These are phyloP conservation scores for Eilema sororculum DNA, from an alignment of 2,888 invertebrate genomes.

Conservation along the genomic window DNA sequence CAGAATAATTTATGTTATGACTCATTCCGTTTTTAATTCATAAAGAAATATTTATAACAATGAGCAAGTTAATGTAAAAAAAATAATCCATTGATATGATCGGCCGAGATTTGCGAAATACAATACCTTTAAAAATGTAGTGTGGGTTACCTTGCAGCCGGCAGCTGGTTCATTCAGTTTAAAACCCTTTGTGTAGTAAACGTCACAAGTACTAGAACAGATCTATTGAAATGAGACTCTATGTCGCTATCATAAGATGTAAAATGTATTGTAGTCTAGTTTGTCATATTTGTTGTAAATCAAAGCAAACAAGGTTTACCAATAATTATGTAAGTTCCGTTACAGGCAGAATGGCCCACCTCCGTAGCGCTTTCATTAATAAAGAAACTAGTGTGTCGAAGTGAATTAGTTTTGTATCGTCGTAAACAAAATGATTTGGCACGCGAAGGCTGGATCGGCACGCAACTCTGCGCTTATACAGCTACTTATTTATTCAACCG, in stretches of 20 bases:
- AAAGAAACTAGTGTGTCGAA: constrained; percentile 60
- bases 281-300: constrained; percentile 17
- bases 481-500: constrained; percentile 24
- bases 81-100: constrained; percentile 39
- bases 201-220: constrained; percentile 20
- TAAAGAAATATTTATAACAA: constrained; percentile 22
- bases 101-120: constrained; percentile 52
- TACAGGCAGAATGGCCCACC: constrained; percentile 63
- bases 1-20: constrained; percentile 16
- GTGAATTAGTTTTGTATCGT: constrained; percentile 55
- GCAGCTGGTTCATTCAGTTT: constrained; percentile 68
- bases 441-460: constrained; percentile 54
- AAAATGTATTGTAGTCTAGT: constrained; percentile 10
- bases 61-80: constrained; percentile 20
- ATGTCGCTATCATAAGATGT: neutral
- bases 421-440: constrained; percentile 44
- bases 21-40: constrained; percentile 29
- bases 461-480: constrained; percentile 35
- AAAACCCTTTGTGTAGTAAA: constrained; percentile 33
- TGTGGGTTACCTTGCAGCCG: constrained; percentile 55
- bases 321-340: constrained; percentile 76
- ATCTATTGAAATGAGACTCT: constrained; percentile 29
- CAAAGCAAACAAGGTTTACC: constrained; percentile 53
- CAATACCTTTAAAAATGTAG: constrained; percentile 52
- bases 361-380: constrained; percentile 65